These are phyloP conservation scores for Ptychochromis oligacanthus DNA, from an alignment of 2,113 vertebrate species.

Conservation along the genomic window DNA sequence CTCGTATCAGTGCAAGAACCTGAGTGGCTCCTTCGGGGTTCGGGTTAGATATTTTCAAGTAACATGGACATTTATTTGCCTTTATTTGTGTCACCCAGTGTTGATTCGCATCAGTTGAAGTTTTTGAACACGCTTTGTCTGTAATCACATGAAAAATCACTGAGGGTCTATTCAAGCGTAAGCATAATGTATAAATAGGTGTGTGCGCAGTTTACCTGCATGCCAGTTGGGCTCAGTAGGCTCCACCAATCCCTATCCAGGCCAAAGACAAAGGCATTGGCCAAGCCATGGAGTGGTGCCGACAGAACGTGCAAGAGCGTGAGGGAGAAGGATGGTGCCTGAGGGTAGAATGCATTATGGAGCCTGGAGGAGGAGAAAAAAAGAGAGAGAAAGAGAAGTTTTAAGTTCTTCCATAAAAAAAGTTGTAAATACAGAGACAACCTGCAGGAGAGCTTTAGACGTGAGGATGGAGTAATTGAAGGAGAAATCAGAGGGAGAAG, in stretches of 20 bases:
- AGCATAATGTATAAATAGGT: background rate
- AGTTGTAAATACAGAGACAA: slow-evolving; percentile 59
- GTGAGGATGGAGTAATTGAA: slow-evolving; percentile 41
- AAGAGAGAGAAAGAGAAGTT: slow-evolving; percentile 21
- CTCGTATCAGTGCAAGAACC: background rate
- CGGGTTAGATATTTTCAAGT: background rate
- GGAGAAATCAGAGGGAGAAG: slow-evolving; percentile 36
- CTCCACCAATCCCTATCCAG: slow-evolving; percentile 80
- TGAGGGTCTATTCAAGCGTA: background rate
- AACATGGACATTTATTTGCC: background rate
- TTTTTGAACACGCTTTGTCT: background rate
- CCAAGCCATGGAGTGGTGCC: slow-evolving; percentile 82
- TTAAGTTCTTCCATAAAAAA: slow-evolving; percentile 41
- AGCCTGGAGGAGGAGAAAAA: slow-evolving; percentile 65
- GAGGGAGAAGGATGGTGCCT: slow-evolving; percentile 77
- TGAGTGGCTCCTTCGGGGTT: background rate
- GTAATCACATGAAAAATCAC: background rate
- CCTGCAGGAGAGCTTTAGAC: slow-evolving; percentile 33
- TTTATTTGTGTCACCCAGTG: background rate
- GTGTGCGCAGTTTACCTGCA: slow-evolving; percentile 67
- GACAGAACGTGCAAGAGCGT: slow-evolving; percentile 80
- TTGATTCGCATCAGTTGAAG: background rate
- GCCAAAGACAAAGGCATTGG: slow-evolving; percentile 82
- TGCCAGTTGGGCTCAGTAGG: slow-evolving; percentile 75
- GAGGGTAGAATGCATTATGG: slow-evolving; percentile 80